These are phyloP conservation scores for Cladopsammia gracilis DNA, from an alignment of 64 coral and sea anemone species.

Conservation along the genomic window DNA sequence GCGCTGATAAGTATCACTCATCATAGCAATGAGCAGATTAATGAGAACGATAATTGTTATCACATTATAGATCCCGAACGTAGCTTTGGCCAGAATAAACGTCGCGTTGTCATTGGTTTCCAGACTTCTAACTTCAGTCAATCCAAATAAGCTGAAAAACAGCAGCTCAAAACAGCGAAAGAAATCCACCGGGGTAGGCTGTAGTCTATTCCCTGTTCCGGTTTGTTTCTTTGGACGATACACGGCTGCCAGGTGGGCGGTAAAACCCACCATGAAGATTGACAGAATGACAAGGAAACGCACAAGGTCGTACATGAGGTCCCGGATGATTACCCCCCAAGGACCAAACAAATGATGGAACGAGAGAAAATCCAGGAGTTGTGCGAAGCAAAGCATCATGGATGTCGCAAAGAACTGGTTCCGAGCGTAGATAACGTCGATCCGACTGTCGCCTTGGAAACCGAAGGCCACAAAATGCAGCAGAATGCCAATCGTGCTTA, in stretches of 20 bases:
- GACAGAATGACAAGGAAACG: constrained; percentile 93
- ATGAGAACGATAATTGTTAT: constrained; percentile 97
- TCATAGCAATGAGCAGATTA: constrained; percentile 99
- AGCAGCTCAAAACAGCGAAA: constrained; percentile 81
- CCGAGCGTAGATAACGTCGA: constrained; percentile 79
- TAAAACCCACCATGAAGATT: constrained; percentile 98
- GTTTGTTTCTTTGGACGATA: constrained; percentile 63
- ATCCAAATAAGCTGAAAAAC: constrained; percentile 95
- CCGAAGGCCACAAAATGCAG: constrained; percentile 84
- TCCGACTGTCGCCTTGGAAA: constrained; percentile 55
- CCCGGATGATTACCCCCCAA: constrained; percentile 97
- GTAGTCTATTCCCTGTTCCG: background rate
- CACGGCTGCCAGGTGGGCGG: constrained; percentile 92
- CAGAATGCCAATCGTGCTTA: constrained; percentile 85
- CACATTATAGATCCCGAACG: constrained; percentile 94
- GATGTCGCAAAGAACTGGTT: constrained; percentile 88
- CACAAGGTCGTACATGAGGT: constrained; percentile 97
- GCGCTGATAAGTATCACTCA: constrained; percentile 99
- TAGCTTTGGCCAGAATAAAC: constrained; percentile 69
- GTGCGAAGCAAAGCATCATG: constrained; percentile 98
- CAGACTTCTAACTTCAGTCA: constrained; percentile 71
- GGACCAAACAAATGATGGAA: constrained; percentile 99
- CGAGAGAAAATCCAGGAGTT: constrained; percentile 93
- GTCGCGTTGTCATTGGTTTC: constrained; percentile 20
- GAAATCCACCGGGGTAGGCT: constrained; percentile 29